Percentiles rank a stretch among this genome's conserved stretches.
Conservation (phyloP, 2,113 vertebrate genomes). For the Phaethon lepturus region DNA sequence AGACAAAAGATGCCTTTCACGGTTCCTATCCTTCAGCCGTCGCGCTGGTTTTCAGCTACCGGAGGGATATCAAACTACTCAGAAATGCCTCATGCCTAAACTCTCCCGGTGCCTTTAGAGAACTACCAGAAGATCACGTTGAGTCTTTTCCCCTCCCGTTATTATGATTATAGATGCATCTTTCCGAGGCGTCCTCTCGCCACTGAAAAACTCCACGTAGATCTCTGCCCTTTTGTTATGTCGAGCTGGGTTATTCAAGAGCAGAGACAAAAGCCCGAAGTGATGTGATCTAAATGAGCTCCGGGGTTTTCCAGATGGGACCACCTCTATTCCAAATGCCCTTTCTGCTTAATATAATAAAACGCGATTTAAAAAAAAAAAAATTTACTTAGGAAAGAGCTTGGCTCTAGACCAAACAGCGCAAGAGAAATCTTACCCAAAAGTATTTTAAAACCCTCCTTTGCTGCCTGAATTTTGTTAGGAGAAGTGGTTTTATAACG, state of each 20-base stretch:
- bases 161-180: conserved; percentile 11
- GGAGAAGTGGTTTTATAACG: not conserved
- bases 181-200: conserved; percentile 62
- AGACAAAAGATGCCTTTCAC: conserved; percentile 56
- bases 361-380: not conserved
- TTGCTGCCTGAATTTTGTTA: not conserved
- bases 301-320: conserved; percentile 92
- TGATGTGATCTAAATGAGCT: conserved; percentile 93
- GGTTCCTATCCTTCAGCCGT: not conserved
- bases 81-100: conserved; percentile 17
- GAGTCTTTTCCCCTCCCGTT: conserved; percentile 27
- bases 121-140: conserved; percentile 15
- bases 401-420: not conserved
- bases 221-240: conserved; percentile 77
- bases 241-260: conserved; percentile 78
- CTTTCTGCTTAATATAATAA: not conserved
- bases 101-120: conserved; percentile 29
- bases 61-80: not conserved
- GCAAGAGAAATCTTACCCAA: not conserved
- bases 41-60: not conserved
- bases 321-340: conserved; percentile 76
- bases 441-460: not conserved
- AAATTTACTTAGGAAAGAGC: not conserved
- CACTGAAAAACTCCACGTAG: conserved; percentile 63
- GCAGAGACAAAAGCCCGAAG: conserved; percentile 89